phyloP scores from a whole-genome alignment of 2,888 invertebrate species.

The Incurvaria masculella region DNA sequence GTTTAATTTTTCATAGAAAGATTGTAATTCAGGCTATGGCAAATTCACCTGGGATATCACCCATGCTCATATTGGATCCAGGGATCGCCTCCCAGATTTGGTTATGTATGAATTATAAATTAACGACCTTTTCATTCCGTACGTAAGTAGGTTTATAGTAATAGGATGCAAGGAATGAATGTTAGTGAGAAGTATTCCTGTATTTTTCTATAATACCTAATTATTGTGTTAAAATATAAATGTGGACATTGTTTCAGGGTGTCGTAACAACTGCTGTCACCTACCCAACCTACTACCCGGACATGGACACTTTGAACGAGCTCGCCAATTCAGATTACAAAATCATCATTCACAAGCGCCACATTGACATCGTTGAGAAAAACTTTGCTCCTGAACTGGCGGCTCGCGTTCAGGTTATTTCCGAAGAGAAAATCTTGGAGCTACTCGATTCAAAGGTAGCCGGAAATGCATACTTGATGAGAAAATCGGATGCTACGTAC shows the following conservation, averaged over 20 bases:
- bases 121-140: no score
- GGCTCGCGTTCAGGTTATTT: conserved; percentile 31
- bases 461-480: conserved; percentile 46
- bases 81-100: no score
- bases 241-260: conserved; percentile 30
- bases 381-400: conserved; percentile 28
- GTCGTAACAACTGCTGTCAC: conserved; percentile 43
- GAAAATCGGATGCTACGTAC: conserved; percentile 38
- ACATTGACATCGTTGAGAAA: conserved; percentile 31
- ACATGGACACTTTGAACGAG: conserved; percentile 28
- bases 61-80: no score
- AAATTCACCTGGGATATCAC: no score
- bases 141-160: no score
- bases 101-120: no score
- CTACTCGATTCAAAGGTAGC: conserved; percentile 37
- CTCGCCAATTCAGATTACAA: conserved; percentile 31
- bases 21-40: no score
- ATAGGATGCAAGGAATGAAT: no score
- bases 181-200: no score
- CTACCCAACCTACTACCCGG: conserved; percentile 33
- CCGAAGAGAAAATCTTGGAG: conserved; percentile 34
- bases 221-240: background rate
- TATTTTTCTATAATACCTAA: background rate
- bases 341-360: conserved; percentile 35
- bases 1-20: no score